Conservation (phyloP, 2,888 invertebrate species). For the Caenorhabditis imperialis region DNA sequence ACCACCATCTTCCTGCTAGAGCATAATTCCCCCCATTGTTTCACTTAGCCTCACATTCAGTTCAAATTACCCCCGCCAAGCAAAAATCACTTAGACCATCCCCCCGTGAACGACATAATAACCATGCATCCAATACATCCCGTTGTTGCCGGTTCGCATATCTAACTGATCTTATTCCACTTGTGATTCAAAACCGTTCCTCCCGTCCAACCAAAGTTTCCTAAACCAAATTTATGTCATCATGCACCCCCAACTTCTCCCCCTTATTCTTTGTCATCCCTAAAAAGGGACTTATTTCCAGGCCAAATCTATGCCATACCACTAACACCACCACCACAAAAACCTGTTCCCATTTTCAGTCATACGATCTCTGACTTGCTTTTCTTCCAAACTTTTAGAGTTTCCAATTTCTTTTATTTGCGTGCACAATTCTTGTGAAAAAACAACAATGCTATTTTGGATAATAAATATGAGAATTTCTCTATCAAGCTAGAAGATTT, state of each 20-base stretch:
- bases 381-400: not conserved
- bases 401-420: not conserved
- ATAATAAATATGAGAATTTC: not conserved
- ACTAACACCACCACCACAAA: too few species aligned
- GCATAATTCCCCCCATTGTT: constrained; percentile 23
- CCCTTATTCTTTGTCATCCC: constrained; percentile 8
- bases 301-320: constrained; percentile 47
- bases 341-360: constrained; percentile 38
- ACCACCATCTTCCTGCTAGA: constrained; percentile 11
- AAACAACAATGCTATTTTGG: too few species aligned
- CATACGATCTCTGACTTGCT: constrained; percentile 30
- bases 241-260: constrained; percentile 8
- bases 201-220: constrained; percentile 48
- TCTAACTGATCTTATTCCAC: constrained; percentile 42
- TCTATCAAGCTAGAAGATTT: constrained; percentile 15
- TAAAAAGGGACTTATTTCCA: constrained; percentile 7
- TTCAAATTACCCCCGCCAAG: too few species aligned
- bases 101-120: constrained; percentile 19
- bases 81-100: not conserved
- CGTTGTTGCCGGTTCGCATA: constrained; percentile 47
- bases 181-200: constrained; percentile 43
- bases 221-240: not conserved
- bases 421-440: too few species aligned
- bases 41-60: not conserved
- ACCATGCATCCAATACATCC: not conserved